Conservation (phyloP, 2,113 vertebrate species). For the Salvator merianae region DNA sequence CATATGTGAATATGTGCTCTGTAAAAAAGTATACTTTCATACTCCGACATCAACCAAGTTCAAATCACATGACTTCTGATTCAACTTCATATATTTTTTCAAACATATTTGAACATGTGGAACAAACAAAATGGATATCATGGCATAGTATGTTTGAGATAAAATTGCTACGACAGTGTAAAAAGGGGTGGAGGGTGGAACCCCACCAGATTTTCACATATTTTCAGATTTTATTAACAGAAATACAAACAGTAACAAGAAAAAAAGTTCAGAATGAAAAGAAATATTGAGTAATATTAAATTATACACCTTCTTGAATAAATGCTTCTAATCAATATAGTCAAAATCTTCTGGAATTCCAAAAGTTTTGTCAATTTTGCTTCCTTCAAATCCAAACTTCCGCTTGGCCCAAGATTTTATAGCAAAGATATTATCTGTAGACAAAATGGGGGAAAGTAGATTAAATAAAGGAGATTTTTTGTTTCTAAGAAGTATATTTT, state of each 20-base stretch:
- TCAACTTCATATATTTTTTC: conserved; percentile 15
- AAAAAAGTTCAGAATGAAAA: conserved; percentile 5
- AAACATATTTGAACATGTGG: neutral
- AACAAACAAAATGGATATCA: neutral
- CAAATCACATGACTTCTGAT: neutral
- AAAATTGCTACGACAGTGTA: neutral
- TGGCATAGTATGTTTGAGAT: neutral
- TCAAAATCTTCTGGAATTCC: conserved; percentile 98
- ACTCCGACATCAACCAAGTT: rapidly evolving
- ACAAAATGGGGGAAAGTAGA: conserved; percentile 51
- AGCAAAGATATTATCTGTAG: conserved; percentile 93
- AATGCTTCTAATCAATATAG: conserved; percentile 86
- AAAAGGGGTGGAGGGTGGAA: neutral
- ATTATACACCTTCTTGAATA: conserved; percentile 2
- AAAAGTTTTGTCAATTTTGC: conserved; percentile 91
- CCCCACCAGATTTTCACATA: neutral
- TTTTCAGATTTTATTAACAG: conserved; percentile 68
- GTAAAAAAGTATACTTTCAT: neutral
- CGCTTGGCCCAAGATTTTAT: conserved; percentile 97
- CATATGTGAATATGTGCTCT: neutral
- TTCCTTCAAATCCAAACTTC: conserved; percentile 93
- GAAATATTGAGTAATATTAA: conserved; percentile 43
- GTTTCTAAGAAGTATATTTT: neutral
- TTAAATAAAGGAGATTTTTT: neutral
- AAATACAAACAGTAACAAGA: conserved; percentile 20